Evolutionary conservation across 2,797 vertebrate species (phyloP).

Genomic region (Pelochelys cantorii): DNA sequence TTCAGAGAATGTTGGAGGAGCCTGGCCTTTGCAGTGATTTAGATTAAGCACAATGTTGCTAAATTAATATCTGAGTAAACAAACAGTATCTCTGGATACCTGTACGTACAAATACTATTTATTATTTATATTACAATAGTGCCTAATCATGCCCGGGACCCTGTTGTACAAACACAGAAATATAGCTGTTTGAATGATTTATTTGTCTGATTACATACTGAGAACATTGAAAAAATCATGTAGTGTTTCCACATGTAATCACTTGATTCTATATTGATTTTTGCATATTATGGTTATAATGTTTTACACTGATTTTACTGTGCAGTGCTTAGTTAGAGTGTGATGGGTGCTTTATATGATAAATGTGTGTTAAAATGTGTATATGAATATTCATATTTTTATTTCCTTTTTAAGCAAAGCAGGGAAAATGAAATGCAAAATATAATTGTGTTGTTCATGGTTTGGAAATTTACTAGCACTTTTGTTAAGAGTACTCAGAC

Average conservation of each 20-base stretch:
- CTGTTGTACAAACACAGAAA: neutral
- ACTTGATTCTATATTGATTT: neutral
- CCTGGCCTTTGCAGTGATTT: neutral
- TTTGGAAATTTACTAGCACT: neutral
- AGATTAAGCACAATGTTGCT: neutral
- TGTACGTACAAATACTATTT: neutral
- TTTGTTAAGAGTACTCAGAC: neutral
- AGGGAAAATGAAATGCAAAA: neutral
- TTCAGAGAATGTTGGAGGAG: neutral
- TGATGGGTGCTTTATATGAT: neutral
- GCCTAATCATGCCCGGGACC: neutral
- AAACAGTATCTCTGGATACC: neutral
- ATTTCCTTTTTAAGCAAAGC: constrained; percentile 1
- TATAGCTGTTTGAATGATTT: neutral
- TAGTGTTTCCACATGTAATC: neutral
- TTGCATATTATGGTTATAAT: neutral
- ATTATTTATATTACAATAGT: neutral
- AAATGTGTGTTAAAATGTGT: neutral
- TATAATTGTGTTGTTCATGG: neutral
- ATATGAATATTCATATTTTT: neutral
- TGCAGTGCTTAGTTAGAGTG: neutral
- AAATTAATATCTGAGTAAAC: neutral
- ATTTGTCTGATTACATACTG: neutral
- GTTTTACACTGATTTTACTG: neutral
- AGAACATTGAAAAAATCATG: neutral